Conservation (phyloP, 2,113 vertebrate species). For the Chionomys nivalis region DNA sequence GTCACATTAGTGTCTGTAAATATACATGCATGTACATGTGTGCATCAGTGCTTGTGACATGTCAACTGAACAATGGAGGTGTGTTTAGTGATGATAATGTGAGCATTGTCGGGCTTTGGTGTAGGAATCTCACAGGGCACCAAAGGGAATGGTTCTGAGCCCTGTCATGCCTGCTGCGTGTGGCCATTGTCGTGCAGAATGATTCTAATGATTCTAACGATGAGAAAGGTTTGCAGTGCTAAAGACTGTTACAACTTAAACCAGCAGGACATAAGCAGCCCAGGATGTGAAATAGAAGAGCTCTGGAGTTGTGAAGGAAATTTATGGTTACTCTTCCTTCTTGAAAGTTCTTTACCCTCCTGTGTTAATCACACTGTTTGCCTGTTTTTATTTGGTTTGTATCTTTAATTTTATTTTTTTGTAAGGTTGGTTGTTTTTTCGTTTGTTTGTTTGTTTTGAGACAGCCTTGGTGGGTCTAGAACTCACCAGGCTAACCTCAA, state of each 20-base stretch:
- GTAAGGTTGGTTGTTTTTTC: not conserved
- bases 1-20: not conserved
- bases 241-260: not conserved
- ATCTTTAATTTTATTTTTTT: not conserved
- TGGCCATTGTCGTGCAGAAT: not conserved
- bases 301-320: not conserved
- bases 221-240: not conserved
- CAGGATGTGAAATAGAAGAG: no score
- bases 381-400: not conserved
- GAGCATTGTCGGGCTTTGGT: not conserved
- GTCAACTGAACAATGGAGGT: not conserved
- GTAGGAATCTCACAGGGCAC: not conserved
- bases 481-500: not conserved
- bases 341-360: not conserved
- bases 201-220: not conserved
- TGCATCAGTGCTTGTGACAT: not conserved
- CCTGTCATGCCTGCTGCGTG: no score
- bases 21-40: fast-evolving
- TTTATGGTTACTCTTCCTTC: not conserved
- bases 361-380: not conserved
- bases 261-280: not conserved
- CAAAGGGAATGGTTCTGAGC: not conserved
- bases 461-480: not conserved
- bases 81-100: not conserved
- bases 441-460: not conserved